A percentile compares a stretch with the other conserved stretches of the same genome.
phyloP scores from a whole-genome alignment of 2,888 invertebrate genomes.

The Andrena trimmerana region DNA sequence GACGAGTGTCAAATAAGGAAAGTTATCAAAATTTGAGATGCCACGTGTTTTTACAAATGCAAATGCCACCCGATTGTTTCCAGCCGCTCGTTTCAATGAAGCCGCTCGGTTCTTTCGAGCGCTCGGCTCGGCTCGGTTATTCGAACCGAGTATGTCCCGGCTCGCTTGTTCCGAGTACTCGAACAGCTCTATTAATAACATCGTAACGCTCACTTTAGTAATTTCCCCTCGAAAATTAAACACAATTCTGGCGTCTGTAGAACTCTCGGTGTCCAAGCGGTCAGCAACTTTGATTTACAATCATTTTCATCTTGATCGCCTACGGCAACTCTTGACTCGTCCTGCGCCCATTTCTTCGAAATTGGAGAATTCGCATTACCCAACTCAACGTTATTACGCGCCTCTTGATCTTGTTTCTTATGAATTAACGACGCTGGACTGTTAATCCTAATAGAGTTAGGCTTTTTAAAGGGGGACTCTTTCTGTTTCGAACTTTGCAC shows the following conservation, averaged over 20 bases:
- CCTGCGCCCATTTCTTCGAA: not conserved
- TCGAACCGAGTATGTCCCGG: no score
- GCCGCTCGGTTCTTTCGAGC: no score
- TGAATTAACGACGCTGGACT: not conserved
- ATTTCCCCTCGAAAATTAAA: constrained; percentile 78
- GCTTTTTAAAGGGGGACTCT: not conserved
- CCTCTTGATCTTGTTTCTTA: not conserved
- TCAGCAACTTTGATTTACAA: constrained; percentile 74
- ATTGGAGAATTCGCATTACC: not conserved
- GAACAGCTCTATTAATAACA: not conserved
- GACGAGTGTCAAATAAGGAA: no score
- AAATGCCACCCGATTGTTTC: no score
- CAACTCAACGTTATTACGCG: not conserved
- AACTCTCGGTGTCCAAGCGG: constrained; percentile 77
- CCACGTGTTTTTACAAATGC: no score
- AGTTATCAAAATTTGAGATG: no score
- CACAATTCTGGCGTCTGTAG: constrained; percentile 58
- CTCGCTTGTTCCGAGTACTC: no score
- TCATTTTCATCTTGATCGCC: constrained; percentile 22
- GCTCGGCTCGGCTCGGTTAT: no score
- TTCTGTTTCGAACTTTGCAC: not conserved
- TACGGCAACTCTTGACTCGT: not conserved
- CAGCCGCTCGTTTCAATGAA: no score
- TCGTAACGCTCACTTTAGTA: constrained; percentile 77
- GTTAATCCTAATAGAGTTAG: not conserved